These are phyloP conservation scores for Anthonomus grandis DNA, from an alignment of 1,140 invertebrate genomes.

Conservation along the genomic window DNA sequence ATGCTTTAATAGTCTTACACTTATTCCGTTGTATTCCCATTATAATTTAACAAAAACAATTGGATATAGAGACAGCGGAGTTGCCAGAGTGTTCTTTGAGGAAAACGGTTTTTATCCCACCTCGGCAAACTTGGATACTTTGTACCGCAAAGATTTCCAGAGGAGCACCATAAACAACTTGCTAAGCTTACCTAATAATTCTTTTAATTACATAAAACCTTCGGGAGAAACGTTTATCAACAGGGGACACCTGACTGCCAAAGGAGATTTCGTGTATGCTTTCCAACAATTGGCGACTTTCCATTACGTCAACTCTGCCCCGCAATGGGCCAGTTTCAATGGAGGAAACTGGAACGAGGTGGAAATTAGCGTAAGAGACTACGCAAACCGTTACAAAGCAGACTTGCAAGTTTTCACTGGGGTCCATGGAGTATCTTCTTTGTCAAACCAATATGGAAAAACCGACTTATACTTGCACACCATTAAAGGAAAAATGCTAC, in stretches of 20 bases:
- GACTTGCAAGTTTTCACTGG: constrained; percentile 58
- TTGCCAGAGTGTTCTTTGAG: constrained; percentile 42
- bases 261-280: constrained; percentile 62
- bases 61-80: constrained; percentile 33
- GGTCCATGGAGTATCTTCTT: constrained; percentile 52
- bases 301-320: constrained; percentile 55
- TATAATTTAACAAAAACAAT: constrained; percentile 40
- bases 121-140: constrained; percentile 27
- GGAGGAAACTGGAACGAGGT: constrained; percentile 55
- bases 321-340: constrained; percentile 60
- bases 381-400: constrained; percentile 30
- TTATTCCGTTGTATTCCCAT: constrained; percentile 35
- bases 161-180: constrained; percentile 35
- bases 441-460: constrained; percentile 32
- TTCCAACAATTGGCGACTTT: constrained; percentile 63
- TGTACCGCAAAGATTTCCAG: constrained; percentile 41
- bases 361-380: constrained; percentile 50
- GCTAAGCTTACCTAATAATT: constrained; percentile 40
- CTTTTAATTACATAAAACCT: constrained; percentile 35
- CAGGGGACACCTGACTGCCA: constrained; percentile 65
- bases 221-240: constrained; percentile 59
- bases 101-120: constrained; percentile 40
- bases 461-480: constrained; percentile 10
- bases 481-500: constrained; percentile 37
- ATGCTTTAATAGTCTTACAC: constrained; percentile 37